phyloP scores from a whole-genome alignment of 1,140 invertebrate species.

The Tachypleus tridentatus region DNA sequence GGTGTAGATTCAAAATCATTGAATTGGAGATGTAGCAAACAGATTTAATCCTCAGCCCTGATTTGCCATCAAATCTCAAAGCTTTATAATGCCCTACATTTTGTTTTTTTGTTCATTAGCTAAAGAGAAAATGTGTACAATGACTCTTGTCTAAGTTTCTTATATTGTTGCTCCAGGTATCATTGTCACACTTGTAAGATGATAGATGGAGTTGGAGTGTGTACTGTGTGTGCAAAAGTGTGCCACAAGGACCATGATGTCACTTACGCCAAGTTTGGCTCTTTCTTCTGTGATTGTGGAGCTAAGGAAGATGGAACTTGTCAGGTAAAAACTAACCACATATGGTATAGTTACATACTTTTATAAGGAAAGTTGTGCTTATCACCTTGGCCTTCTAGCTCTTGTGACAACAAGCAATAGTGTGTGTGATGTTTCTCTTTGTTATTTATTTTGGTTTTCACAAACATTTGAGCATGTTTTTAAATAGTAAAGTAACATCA shows the following conservation, averaged over 20 bases:
- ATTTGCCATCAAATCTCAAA: too few species aligned
- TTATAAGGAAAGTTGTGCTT: too few species aligned
- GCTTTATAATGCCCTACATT: too few species aligned
- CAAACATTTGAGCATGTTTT: not conserved
- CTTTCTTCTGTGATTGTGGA: conserved; percentile 98
- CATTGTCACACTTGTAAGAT: conserved; percentile 97
- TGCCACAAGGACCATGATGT: conserved; percentile 95
- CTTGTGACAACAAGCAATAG: too few species aligned
- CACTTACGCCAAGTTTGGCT: conserved; percentile 94
- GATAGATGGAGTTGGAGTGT: conserved; percentile 95
- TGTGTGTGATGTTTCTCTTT: not conserved
- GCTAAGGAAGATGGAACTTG: conserved; percentile 78
- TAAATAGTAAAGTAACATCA: not conserved
- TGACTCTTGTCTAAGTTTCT: too few species aligned
- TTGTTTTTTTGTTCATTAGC: too few species aligned
- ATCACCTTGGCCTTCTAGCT: too few species aligned
- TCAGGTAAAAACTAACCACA: conserved; percentile 34
- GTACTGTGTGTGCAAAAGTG: conserved; percentile 90
- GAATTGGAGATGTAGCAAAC: too few species aligned
- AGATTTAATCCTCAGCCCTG: too few species aligned
- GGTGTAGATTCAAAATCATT: too few species aligned
- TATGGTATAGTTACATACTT: not conserved
- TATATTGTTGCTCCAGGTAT: conserved; percentile 49
- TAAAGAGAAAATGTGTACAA: too few species aligned
- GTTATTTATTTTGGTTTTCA: not conserved